Base-by-base conservation (phyloP, 2,888 invertebrate genomes). In the Dysmachus trigonus region DNA sequence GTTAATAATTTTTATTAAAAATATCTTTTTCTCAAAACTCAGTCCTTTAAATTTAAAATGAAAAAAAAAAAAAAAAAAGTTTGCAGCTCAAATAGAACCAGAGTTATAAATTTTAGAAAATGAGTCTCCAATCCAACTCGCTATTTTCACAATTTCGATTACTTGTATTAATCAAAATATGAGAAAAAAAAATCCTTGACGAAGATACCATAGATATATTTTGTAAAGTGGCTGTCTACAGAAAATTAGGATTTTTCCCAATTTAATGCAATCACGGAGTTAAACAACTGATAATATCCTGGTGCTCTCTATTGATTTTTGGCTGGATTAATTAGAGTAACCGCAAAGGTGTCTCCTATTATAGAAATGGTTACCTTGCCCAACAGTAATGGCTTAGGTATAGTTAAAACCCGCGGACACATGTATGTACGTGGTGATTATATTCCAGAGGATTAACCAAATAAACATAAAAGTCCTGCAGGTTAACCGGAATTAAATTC, bases 301-400 rank as follows among this genome's bases (percentile, higher is more conserved):
- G 47, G 47, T 6, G 0, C n/a, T 13, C n/a, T n/a, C 38, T 38
- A 76, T 76, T 38, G 76, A 76, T 76, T 76, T 35, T 38, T 38
- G 76, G 76, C 38, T n/a, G 38, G 41, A 76, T 76, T 76, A 76
- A 76, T 76, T 76, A 76, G 76, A 38, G 41, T 31, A 41, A 41
- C 76, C 76, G 10, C 76, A 76, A 18, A 38, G 76, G 74, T 18
- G 33, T n/a, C n/a, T n/a, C 33, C 18, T 74, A 31, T 18, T 18
- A n/a, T n/a, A 74, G 74, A 74, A 35, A 74, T 74, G 74, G 7
- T 74, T 31, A n/a, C 74, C 27, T n/a, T 18, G 38, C 10, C n/a
- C 38, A n/a, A 15, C 41, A 38, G 41, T 38, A 76, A 76, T 76
- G 18, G 38, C 38, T 76, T 47, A 47, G 47, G n/a, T n/a, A 47